phyloP scores from a whole-genome alignment of 2,888 invertebrate genomes.

The Craniophora ligustri region DNA sequence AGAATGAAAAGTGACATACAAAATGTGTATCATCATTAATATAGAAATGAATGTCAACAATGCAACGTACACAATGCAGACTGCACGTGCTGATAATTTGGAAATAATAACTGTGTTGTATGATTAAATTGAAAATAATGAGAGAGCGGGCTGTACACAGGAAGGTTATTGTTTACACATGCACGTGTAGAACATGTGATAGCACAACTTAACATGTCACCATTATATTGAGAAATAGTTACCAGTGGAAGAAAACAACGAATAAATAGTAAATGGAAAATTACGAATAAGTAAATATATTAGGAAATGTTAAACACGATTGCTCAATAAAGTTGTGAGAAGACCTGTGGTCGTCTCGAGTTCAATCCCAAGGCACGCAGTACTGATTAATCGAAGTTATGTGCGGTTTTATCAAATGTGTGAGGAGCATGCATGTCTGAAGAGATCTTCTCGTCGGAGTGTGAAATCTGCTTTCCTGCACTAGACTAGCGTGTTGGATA shows the following conservation, averaged over 20 bases:
- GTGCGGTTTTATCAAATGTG: too few relatives aligned
- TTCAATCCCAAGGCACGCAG: too few relatives aligned
- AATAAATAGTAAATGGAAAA: too few relatives aligned
- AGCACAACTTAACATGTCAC: neutral
- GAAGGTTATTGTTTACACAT: slow-evolving; percentile 13
- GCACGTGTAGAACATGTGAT: neutral
- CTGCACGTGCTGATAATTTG: slow-evolving; percentile 12
- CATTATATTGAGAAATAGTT: neutral
- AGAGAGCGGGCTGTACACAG: neutral
- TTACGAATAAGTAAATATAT: too few relatives aligned
- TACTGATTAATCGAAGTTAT: too few relatives aligned
- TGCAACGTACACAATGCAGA: neutral
- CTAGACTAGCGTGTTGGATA: too few relatives aligned
- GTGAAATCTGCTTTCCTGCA: too few relatives aligned
- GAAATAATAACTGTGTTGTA: slow-evolving; percentile 2
- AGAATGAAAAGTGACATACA: neutral
- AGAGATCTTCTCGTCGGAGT: too few relatives aligned
- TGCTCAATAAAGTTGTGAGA: too few relatives aligned
- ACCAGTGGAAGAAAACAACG: neutral
- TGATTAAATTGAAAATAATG: slow-evolving; percentile 6
- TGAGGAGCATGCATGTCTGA: too few relatives aligned
- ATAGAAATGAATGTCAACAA: slow-evolving; percentile 2
- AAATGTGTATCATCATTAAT: neutral
- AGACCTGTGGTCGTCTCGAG: too few relatives aligned
- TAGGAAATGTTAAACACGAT: too few relatives aligned